Conservation (phyloP, 2,797 vertebrate genomes). For the Anguilla obscura region DNA sequence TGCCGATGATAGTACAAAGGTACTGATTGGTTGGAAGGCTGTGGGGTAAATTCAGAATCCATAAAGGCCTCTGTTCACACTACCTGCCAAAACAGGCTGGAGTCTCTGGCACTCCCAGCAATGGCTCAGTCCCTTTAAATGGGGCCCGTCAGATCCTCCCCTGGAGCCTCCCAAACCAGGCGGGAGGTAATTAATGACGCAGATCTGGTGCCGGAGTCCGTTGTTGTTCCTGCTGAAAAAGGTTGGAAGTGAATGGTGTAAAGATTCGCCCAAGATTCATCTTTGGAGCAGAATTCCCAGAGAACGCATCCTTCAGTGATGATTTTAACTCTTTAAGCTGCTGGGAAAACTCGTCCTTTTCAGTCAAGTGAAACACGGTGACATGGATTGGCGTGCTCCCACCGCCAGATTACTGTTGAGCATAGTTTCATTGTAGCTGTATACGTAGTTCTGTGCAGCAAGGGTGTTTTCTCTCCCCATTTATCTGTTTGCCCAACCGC, state of each 20-base stretch:
- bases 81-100: conserved; percentile 25
- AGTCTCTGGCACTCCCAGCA: conserved; percentile 23
- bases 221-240: conserved; percentile 15
- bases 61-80: conserved; percentile 27
- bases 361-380: background rate
- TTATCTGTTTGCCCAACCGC: too few relatives aligned
- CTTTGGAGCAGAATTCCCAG: conserved; percentile 41
- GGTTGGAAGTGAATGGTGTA: background rate
- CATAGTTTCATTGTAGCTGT: background rate
- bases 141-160: conserved; percentile 17
- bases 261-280: background rate
- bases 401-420: background rate
- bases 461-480: background rate
- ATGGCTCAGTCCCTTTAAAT: conserved; percentile 29
- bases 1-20: conserved; percentile 31
- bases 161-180: conserved; percentile 31
- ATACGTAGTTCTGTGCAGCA: background rate
- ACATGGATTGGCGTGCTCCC: background rate
- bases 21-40: conserved; percentile 27
- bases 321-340: conserved; percentile 16
- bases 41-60: conserved; percentile 29
- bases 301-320: conserved; percentile 41
- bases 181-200: conserved; percentile 43
- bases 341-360: background rate
- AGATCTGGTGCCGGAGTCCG: background rate